Evolutionary conservation across 2,113 vertebrate genomes (phyloP), one percentile per base, ranked within the genome.

Genomic region (Marcusenius ussheri): DNA sequence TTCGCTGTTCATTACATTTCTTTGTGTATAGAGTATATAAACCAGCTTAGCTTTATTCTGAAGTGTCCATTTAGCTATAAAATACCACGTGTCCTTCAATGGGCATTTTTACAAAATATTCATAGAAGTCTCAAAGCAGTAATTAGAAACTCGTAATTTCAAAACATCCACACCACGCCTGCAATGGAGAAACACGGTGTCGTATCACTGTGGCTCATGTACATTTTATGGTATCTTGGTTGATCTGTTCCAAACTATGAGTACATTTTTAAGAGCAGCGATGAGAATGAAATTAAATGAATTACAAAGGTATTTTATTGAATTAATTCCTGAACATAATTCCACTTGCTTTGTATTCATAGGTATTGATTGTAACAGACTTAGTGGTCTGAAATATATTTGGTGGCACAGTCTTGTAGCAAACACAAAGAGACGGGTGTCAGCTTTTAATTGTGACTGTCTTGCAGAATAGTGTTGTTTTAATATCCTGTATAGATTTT

Each of bases 401-500:
- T 93, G 93, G 95, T 95, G 95, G 95, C 95, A 95, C 95, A 93
- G 93, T 92, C 93, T 94, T 93, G 93, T 92, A 94, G 95, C 95
- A 95, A 93, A 94, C 94, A 96, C 96, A 93, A 94, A 94, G 92
- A 93, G 93, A 94, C 92, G 95, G 96, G 97, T 97, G 97, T 98
- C 98, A 98, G 98, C 97, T 98, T 99, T 99, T 99, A 99, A 99
- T 99, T 99, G 98, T 98, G 97, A 98, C 97, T 98, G 98, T 99
- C 98, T 98, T 97, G 96, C 97, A 97, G 97, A 98, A 96, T 96
- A 93, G 96, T 98, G 98, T 99, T 98, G 97, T 99, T 99, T 99
- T 99, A 99, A 99, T 99, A 99, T 99, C 98, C 98, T 98, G 97
- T 99, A 99, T 99, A 98, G 98, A 99, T 99, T 99, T 99, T 97